These are phyloP conservation scores for Aspidiotus rigidus DNA, from an alignment of 2,888 invertebrate genomes.

Conservation along the genomic window DNA sequence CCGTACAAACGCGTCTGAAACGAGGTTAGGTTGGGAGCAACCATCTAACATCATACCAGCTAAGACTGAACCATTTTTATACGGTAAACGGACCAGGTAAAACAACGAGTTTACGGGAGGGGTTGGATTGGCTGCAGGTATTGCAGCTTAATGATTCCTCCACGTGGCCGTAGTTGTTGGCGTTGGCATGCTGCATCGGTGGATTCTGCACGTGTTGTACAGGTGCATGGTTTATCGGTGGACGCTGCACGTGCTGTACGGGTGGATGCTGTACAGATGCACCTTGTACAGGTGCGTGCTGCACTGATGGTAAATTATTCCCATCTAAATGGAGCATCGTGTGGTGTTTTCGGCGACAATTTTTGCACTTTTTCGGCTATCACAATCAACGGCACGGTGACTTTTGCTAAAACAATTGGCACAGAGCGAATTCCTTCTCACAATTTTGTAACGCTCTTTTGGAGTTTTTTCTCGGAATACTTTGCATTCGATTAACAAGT, in stretches of 20 bases:
- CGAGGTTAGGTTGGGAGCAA: not conserved
- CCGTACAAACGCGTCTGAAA: not conserved
- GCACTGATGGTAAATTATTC: too few species aligned
- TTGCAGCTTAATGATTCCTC: too few species aligned
- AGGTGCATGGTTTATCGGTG: too few species aligned
- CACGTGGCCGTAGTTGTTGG: too few species aligned
- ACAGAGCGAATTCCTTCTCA: slow-evolving; percentile 3
- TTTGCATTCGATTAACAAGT: slow-evolving; percentile 14
- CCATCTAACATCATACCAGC: not conserved
- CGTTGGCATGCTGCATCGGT: too few species aligned
- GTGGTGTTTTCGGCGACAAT: slow-evolving; percentile 5
- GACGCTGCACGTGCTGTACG: too few species aligned
- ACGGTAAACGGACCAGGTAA: not conserved
- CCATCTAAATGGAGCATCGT: slow-evolving; percentile 10
- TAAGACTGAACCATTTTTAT: not conserved
- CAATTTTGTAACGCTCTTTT: not conserved
- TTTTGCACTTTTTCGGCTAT: not conserved
- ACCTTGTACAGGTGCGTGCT: too few species aligned
- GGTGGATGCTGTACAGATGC: too few species aligned
- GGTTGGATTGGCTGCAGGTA: not conserved
- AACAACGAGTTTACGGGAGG: too few species aligned
- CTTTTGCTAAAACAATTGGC: slow-evolving; percentile 11
- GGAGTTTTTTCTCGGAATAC: not conserved
- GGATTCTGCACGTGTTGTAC: too few species aligned
- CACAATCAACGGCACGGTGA: not conserved